Evolutionary conservation across 1,140 invertebrate genomes (phyloP), one percentile per base, ranked within the genome.

Genomic region (Diachasmimorpha longicaudata): DNA sequence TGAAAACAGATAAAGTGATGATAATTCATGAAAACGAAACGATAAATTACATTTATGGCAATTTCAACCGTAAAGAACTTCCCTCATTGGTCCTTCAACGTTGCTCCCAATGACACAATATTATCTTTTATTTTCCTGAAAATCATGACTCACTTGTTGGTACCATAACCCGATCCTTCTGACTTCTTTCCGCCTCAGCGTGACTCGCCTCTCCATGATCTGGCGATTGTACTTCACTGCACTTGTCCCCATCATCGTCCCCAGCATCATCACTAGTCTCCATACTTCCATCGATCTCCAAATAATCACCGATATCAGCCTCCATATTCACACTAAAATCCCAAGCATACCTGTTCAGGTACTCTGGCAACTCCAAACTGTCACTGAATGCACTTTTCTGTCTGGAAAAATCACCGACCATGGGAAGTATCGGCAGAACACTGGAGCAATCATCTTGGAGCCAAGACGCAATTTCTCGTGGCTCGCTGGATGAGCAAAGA

Each of bases 111-210:
- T n/a, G 31, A 6, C 31, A 2, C 31, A 31, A 31, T 31, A 19
- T 16, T 19, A 1, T n/a, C 2, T n/a, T 13, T 6, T 52, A 25
- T 63, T 25, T 31, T 55, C 48, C 58, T 23, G 3, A 8, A 63
- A 63, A 25, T 31, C 6, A 63, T 63, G 58, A 63, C 58, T 63
- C 58, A 63, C 58, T 63, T 31, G 58, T 63, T 63, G 58, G 58
- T 31, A 63, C 58, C 58, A 63, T 63, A 25, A 63, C 58, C 14
- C 58, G 58, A 63, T 63, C 58, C 23, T 63, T 23, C 21, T 63
- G 2, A 13, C 13, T 23, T 23, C 9, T 23, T 63, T 58, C n/a
- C n/a, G n/a, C 52, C 1, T 58, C 52, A 21, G 2, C 0, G 19
- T 55, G 9, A 55, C 48, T 55, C 14, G n/a, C 5, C n/a, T 55